Conservation (phyloP, 2,797 vertebrate genomes). For the Hippopotamyrus pictus region DNA sequence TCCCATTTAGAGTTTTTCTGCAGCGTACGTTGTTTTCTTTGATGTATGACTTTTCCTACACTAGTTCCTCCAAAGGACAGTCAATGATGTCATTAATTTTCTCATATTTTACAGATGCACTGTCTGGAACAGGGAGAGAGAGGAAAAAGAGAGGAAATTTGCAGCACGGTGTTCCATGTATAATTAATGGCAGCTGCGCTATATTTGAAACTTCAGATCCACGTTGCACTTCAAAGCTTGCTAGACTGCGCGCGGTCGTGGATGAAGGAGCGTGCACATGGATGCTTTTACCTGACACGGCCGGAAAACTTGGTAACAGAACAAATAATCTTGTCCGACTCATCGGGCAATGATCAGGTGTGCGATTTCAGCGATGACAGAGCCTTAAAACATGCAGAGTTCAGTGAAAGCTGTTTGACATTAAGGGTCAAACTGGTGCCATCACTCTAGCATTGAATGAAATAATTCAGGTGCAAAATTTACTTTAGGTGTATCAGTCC, state of each 20-base stretch:
- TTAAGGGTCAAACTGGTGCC: constrained; percentile 59
- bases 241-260: constrained; percentile 53
- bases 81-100: constrained; percentile 75
- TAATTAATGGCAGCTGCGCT: constrained; percentile 75
- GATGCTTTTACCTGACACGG: constrained; percentile 57
- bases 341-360: constrained; percentile 44
- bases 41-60: constrained; percentile 69
- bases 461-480: constrained; percentile 70
- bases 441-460: constrained; percentile 67
- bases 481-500: constrained; percentile 44
- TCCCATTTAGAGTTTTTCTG: constrained; percentile 35
- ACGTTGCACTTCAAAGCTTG: constrained; percentile 61
- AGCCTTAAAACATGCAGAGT: constrained; percentile 53
- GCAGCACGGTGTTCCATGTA: constrained; percentile 68
- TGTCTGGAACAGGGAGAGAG: constrained; percentile 50
- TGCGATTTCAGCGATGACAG: constrained; percentile 25
- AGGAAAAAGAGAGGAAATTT: constrained; percentile 59
- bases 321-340: constrained; percentile 62
- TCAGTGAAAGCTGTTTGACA: constrained; percentile 58
- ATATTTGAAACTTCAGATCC: constrained; percentile 66
- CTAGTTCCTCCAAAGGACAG: constrained; percentile 69
- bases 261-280: constrained; percentile 41
- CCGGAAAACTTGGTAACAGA: constrained; percentile 61
- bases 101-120: constrained; percentile 70
- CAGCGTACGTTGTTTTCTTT: constrained; percentile 48